Evolutionary conservation across 2,113 vertebrate genomes (phyloP).

Genomic region (Aptenodytes forsteri): DNA sequence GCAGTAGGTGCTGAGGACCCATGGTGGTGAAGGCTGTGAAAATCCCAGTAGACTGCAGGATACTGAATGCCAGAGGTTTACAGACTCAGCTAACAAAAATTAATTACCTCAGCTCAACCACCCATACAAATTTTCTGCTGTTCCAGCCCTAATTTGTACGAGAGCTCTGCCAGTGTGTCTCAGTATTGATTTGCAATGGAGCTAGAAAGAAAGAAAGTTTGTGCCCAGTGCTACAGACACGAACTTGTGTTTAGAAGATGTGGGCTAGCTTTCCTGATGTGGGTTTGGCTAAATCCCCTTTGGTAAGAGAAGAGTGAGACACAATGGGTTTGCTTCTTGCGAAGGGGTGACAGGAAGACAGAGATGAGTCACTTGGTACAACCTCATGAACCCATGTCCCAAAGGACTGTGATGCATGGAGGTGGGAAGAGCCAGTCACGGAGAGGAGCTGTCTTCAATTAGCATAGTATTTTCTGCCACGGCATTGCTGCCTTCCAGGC

Average conservation of each 20-base stretch:
- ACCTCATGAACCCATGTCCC: background rate
- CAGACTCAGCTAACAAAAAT: background rate
- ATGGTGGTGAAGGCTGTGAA: background rate
- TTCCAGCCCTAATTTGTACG: background rate
- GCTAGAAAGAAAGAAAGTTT: background rate
- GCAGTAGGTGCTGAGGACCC: background rate
- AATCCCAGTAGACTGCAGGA: background rate
- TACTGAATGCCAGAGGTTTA: background rate
- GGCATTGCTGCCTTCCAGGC: background rate
- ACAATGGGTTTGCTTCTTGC: background rate
- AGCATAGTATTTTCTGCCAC: background rate
- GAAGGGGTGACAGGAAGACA: background rate
- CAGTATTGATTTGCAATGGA: background rate
- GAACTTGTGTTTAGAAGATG: background rate
- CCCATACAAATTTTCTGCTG: background rate
- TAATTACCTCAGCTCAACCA: background rate
- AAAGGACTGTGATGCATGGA: background rate
- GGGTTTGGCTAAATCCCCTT: background rate
- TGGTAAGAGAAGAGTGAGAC: background rate
- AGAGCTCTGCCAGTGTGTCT: background rate
- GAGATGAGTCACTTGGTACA: background rate
- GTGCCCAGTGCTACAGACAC: background rate
- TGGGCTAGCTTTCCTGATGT: background rate
- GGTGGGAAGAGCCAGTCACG: background rate
- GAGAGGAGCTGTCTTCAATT: background rate